Evolutionary conservation across 2,113 vertebrate species (phyloP), one percentile per base, ranked within the genome.

Genomic region (Ochotona curzoniae): DNA sequence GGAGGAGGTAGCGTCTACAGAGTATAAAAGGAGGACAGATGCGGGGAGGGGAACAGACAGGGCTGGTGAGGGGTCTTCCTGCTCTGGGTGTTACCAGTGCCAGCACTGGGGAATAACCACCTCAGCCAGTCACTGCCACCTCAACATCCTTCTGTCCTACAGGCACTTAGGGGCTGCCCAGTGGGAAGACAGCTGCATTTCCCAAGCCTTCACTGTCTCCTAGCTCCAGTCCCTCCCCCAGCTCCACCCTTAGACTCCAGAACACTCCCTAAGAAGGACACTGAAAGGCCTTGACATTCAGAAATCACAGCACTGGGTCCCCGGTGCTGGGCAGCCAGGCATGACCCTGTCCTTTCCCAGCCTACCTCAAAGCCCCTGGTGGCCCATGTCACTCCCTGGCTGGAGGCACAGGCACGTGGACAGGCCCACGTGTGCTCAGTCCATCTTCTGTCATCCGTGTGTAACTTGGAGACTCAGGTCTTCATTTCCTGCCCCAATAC

Each of bases 81-180:
- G 25, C 35, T 5, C 21, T 69, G 26, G 3, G 8, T 60, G 14
- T 44, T 0, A 1, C 35, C 26, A 38, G 8, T 20, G 28, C 30
- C 51, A 63, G 66, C 35, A 6, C 49, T n/a, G 15, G 49, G 32
- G 20, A n/a, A 69, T 9, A 7, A 20, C 26, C 7, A 14, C 30
- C 5, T 1, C 17, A 5, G 2, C 0, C 2, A 14, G 0, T 25
- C 26, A 1, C 26, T 9, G 63, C 63, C 15, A 74, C 30, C 4
- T 1, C 28, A 15, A 1, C 1, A 15, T 51, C 38, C 14, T 18
- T 60, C 38, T 13, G 44, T 28, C 15, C 1, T 0, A 12, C 17
- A 4, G 2, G 63, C 76, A 38, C 47, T 87, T 28, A 21, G 49
- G 71, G 28, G 14, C 3, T 23, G 26, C 23, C 67, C 54, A 21